phyloP scores from a whole-genome alignment of 2,797 vertebrate species.

The Notolepis coatsorum region DNA sequence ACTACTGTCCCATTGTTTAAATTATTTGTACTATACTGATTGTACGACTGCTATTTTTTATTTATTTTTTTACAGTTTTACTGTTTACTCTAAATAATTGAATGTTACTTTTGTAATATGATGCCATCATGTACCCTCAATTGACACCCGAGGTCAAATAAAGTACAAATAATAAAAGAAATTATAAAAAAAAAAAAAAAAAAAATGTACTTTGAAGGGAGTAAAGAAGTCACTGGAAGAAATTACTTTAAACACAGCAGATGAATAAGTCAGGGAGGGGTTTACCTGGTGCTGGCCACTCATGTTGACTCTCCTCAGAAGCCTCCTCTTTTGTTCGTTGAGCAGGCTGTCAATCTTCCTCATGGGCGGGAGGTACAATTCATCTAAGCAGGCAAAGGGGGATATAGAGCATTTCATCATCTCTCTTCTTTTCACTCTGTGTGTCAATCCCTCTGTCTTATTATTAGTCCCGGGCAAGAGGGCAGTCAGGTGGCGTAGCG shows the following conservation, averaged over 20 bases:
- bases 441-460: background rate
- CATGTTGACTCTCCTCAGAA: constrained; percentile 86
- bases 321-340: constrained; percentile 89
- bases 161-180: too few species aligned
- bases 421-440: background rate
- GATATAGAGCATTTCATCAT: background rate
- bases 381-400: constrained; percentile 73
- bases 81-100: too few species aligned
- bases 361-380: constrained; percentile 92
- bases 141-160: too few species aligned
- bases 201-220: too few species aligned
- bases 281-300: constrained; percentile 86
- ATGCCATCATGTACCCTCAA: too few species aligned
- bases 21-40: too few species aligned
- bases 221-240: too few species aligned
- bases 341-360: constrained; percentile 90
- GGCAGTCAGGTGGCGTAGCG: too few species aligned
- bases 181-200: too few species aligned
- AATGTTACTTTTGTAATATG: too few species aligned
- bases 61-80: background rate
- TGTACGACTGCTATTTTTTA: background rate
- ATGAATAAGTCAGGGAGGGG: background rate
- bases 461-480: too few species aligned
- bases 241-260: too few species aligned
- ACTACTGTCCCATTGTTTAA: background rate